Evolutionary conservation across 2,113 vertebrate species (phyloP), one percentile per base, ranked within the genome.

Genomic region (Callipepla squamata): DNA sequence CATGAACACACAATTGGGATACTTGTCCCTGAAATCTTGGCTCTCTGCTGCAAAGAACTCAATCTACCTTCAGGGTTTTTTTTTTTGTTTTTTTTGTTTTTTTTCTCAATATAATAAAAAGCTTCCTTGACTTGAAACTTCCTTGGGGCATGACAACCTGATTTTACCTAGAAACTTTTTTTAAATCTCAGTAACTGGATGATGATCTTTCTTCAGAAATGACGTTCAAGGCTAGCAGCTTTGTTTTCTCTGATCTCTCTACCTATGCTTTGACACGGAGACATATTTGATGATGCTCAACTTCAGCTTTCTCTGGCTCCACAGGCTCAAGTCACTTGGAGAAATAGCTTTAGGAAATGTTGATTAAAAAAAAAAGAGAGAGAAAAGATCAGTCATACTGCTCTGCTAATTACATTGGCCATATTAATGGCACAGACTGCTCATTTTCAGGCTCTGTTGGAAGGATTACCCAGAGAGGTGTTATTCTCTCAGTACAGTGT

Each of bases 381-480:
- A n/a, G 47, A 58, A 79, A 62, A 76, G 25, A 74, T 85, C 67
- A 74, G 61, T 85, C 87, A 81, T 84, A 80, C 51, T 69, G 89
- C 58, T 94, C 72, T 65, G 40, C 87, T 96, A 91, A 97, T 92
- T 91, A 87, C 68, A 51, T 36, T 93, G 95, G 91, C 94, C 67
- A 34, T 70, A 76, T 91, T 94, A 93, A 96, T 91, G 83, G 90
- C 92, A 92, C 77, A 74, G 92, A 86, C 74, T 85, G 89, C 80
- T 95, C 89, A 82, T 94, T 95, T 86, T 61, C 92, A 80, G 87
- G 85, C 92, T 92, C 93, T 68, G 92, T 80, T 95, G 95, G 90
- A 96, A 96, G 89, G 87, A 91, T 93, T 96, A 95, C 87, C 86
- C 84, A 94, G 94, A 93, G 93, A 96, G 84, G 94, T 92, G 95